A percentile compares a stretch with the other conserved stretches of the same genome.
phyloP scores from a whole-genome alignment of 2,797 vertebrate genomes.

The Darevskia nairensis region DNA sequence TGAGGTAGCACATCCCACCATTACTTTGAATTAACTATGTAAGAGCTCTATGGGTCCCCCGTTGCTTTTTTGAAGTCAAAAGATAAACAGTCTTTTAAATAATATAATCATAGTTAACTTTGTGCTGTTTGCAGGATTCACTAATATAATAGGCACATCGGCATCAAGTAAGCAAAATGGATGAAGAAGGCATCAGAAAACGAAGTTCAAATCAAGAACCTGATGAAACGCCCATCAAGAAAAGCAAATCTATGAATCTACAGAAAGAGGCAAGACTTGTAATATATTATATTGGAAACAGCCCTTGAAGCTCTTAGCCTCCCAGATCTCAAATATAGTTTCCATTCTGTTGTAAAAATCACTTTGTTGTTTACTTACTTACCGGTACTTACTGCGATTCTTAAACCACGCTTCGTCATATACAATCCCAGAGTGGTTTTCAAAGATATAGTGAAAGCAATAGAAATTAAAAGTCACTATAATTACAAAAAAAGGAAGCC shows the following conservation, averaged over 20 bases:
- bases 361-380: no score
- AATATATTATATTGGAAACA: background rate
- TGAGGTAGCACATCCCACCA: background rate
- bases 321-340: no score
- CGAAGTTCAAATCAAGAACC: background rate
- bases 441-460: no score
- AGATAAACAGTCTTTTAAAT: background rate
- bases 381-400: no score
- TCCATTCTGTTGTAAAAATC: no score
- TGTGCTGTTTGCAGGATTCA: constrained; percentile 7
- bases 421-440: no score
- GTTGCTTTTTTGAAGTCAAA: background rate
- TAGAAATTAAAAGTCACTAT: no score
- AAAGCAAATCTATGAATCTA: constrained; percentile 65
- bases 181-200: constrained; percentile 55
- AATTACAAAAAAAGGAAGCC: no score
- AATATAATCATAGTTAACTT: background rate
- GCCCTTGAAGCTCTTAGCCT: no score
- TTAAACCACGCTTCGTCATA: no score
- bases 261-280: constrained; percentile 74
- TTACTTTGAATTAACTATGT: background rate
- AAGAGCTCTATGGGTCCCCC: background rate
- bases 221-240: constrained; percentile 61
- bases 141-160: constrained; percentile 16
- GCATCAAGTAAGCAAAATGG: constrained; percentile 62